Evolutionary conservation across 2,797 vertebrate species (phyloP).

Genomic region (Rachycentron canadum): DNA sequence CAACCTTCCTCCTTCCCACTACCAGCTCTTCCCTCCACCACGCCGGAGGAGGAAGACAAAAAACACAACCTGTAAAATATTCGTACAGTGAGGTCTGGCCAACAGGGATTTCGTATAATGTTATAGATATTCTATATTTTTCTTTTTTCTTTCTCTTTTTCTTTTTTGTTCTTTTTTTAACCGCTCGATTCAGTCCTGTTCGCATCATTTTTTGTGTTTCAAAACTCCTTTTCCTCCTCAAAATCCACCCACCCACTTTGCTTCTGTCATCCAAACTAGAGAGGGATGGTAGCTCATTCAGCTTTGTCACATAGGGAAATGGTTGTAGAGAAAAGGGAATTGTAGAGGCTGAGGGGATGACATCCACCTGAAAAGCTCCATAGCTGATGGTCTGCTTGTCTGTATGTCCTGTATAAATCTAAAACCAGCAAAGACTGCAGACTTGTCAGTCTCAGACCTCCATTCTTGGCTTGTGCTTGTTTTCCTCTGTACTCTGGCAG

Average conservation of each 20-base stretch:
- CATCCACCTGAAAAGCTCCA: slow-evolving; percentile 51
- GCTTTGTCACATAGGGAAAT: slow-evolving; percentile 55
- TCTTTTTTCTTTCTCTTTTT: slow-evolving; percentile 76
- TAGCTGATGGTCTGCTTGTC: slow-evolving; percentile 65
- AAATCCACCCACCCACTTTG: slow-evolving; percentile 50
- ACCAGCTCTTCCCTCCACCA: slow-evolving; percentile 80
- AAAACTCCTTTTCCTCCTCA: slow-evolving; percentile 71
- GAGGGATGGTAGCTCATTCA: slow-evolving; percentile 73
- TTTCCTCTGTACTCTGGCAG: slow-evolving; percentile 35
- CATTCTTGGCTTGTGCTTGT: slow-evolving; percentile 50
- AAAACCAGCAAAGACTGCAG: slow-evolving; percentile 83
- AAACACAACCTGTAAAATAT: slow-evolving; percentile 90
- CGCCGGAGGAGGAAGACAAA: slow-evolving; percentile 77
- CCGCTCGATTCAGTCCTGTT: slow-evolving; percentile 86
- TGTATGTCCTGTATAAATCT: slow-evolving; percentile 82
- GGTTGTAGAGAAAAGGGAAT: slow-evolving; percentile 47
- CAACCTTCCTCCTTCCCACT: slow-evolving; percentile 69
- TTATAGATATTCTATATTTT: slow-evolving; percentile 87
- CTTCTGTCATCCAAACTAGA: slow-evolving; percentile 63
- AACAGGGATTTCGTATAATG: slow-evolving; percentile 90
- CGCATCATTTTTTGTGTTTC: slow-evolving; percentile 80
- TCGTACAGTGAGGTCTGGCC: slow-evolving; percentile 92
- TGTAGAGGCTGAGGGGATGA: slow-evolving; percentile 29
- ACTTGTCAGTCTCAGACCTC: slow-evolving; percentile 69
- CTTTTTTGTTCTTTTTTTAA: slow-evolving; percentile 82